Percentiles rank a stretch among this genome's conserved stretches.
These are phyloP conservation scores for Camarhynchus parvulus DNA, from an alignment of 2,113 vertebrate species.

Conservation along the genomic window DNA sequence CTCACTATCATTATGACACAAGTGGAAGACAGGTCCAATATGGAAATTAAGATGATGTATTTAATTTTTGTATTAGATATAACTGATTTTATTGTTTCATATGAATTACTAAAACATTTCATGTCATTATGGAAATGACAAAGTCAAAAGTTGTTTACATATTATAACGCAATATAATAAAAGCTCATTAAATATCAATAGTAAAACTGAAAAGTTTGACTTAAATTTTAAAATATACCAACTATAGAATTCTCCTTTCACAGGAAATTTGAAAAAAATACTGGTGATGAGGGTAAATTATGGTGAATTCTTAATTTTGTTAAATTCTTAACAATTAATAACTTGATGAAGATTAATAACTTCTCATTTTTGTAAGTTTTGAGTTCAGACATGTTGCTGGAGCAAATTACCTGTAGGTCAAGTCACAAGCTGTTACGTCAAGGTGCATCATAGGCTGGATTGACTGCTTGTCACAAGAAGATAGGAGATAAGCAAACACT, in stretches of 20 bases:
- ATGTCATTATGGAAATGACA: background rate
- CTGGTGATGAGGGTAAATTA: background rate
- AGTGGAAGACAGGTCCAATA: fast-evolving
- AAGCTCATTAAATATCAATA: background rate
- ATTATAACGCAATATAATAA: background rate
- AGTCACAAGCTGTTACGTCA: background rate
- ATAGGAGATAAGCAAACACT: background rate
- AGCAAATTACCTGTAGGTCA: background rate
- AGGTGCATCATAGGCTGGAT: background rate
- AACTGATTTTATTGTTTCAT: background rate
- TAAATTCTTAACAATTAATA: background rate
- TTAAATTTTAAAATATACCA: background rate
- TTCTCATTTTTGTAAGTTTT: background rate
- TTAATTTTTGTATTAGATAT: background rate
- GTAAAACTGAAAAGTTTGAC: background rate
- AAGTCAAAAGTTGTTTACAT: background rate
- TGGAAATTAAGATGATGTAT: background rate
- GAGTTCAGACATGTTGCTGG: background rate
- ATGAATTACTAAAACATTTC: background rate
- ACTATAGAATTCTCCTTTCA: background rate
- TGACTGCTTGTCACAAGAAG: background rate
- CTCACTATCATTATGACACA: background rate
- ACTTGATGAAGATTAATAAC: background rate
- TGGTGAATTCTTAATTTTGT: background rate
- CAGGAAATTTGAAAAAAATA: background rate